Percentiles rank a stretch among this genome's conserved stretches.
phyloP scores from a whole-genome alignment of 2,888 invertebrate genomes.

The Bedellia somnulentella region DNA sequence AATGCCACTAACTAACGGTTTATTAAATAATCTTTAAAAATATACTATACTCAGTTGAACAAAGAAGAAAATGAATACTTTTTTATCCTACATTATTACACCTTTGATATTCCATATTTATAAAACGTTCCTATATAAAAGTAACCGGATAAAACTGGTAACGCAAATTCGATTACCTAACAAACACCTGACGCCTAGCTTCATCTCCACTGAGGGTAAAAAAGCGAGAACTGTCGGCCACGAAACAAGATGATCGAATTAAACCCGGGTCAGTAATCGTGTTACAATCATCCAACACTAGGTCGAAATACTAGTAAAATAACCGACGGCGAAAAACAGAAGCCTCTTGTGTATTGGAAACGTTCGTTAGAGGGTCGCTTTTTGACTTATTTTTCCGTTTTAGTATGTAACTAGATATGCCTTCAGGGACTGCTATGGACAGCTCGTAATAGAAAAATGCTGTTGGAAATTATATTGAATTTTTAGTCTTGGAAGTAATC shows the following conservation, averaged over 20 bases:
- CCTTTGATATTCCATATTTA: too few species aligned
- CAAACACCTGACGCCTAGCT: conserved; percentile 5
- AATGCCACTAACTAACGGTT: too few species aligned
- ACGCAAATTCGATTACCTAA: conserved; percentile 3
- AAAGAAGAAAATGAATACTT: too few species aligned
- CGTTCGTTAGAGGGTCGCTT: conserved; percentile 51
- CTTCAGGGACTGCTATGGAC: conserved; percentile 33
- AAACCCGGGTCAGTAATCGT: conserved; percentile 56
- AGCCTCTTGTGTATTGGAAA: conserved; percentile 44
- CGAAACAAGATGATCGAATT: conserved; percentile 44
- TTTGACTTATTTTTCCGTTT: conserved; percentile 24
- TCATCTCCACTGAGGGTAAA: conserved; percentile 1
- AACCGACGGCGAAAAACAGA: conserved; percentile 38
- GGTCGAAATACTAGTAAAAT: conserved; percentile 27
- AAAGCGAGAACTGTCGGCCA: conserved; percentile 34
- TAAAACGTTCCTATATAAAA: too few species aligned
- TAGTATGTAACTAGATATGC: conserved; percentile 43
- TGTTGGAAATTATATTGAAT: too few species aligned
- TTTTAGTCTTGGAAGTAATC: too few species aligned
- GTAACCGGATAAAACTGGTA: too few species aligned
- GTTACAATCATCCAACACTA: conserved; percentile 55
- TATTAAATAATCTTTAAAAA: too few species aligned
- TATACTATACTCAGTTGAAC: too few species aligned
- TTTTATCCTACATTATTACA: too few species aligned
- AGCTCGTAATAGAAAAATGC: conserved; percentile 46